Base-by-base conservation (phyloP, 2,888 invertebrate genomes). In the Priocnemis perturbator region DNA sequence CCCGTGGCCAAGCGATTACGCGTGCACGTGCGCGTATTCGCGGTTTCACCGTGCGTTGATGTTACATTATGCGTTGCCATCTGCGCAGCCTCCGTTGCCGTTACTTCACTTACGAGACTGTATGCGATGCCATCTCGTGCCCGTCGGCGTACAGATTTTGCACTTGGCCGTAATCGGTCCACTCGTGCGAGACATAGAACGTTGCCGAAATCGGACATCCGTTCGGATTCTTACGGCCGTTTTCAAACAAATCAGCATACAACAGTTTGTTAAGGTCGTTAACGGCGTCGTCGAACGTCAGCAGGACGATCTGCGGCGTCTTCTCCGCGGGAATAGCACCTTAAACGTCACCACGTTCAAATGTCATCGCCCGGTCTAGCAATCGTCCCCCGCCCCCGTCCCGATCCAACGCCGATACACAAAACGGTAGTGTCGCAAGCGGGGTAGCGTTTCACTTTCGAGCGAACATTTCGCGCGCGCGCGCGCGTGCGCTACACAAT, bases 101-200 rank as follows among this genome's bases (percentile, higher is more conserved):
- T 26, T 26, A 2, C 26, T 26, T 26, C 26, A 96, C 96, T 96
- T 96, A 96, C 96, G 96, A 96, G 88, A 99, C 95, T 81, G 98
- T 98, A 91, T 99, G 98, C 77, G 98, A 97, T 77, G 98, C 98
- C 90, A 99, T 96, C 92, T 99, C 98, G 89, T 98, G 98, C 86
- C 98, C 98, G 86, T 94, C 93, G 78, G 97, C 92, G 90, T 98
- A 97, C 75, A 99, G 93, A 90, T 97, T 97, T 91, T 98, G 97
- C 70, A 99, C 98, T 91, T 97, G 96, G 90, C 96, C 95, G 91
- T 99, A 99, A 91, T 98, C 98, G 66, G 98, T 99, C 97, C 98
- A 99, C 90, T 98, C 98, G 90, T 99, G 98, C 59, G 98, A 98
- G 73, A 99, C 97, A 90, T 98, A 99, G 92, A 99, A 98, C 47